Conservation (phyloP, 2,888 invertebrate genomes). For the Labia minor region DNA sequence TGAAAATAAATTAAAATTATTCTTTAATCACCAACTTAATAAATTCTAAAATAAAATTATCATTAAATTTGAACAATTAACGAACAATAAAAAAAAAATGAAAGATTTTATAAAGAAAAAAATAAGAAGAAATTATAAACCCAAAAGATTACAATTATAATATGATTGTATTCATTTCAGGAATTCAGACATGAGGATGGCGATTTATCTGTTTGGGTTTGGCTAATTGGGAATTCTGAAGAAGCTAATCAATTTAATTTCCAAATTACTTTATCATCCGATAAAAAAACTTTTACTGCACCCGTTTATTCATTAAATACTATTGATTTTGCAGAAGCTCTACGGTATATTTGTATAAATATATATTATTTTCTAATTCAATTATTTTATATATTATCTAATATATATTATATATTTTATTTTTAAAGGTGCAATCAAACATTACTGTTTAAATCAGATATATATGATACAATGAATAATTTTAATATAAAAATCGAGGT, state of each 20-base stretch:
- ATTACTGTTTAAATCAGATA: background rate
- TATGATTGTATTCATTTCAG: background rate
- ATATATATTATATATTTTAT: background rate
- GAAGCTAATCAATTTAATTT: background rate
- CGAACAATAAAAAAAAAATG: background rate
- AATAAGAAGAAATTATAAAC: too few species aligned
- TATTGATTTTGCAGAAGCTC: background rate
- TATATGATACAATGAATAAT: background rate
- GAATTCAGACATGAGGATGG: background rate
- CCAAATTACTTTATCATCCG: background rate
- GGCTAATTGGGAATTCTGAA: constrained; percentile 19
- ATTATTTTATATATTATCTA: too few species aligned
- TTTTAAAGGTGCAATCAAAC: background rate
- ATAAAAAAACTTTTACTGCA: background rate
- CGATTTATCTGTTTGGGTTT: constrained; percentile 22
- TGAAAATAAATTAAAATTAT: background rate
- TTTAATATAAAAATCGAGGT: too few species aligned
- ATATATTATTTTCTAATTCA: background rate
- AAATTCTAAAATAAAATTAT: too few species aligned
- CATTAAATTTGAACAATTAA: too few species aligned
- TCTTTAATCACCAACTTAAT: too few species aligned
- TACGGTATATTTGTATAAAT: background rate
- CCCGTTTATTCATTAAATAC: background rate
- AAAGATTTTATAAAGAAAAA: too few species aligned
- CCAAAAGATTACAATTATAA: too few species aligned